phyloP scores from a whole-genome alignment of 2,113 vertebrate species.

The Ictidomys tridecemlineatus region DNA sequence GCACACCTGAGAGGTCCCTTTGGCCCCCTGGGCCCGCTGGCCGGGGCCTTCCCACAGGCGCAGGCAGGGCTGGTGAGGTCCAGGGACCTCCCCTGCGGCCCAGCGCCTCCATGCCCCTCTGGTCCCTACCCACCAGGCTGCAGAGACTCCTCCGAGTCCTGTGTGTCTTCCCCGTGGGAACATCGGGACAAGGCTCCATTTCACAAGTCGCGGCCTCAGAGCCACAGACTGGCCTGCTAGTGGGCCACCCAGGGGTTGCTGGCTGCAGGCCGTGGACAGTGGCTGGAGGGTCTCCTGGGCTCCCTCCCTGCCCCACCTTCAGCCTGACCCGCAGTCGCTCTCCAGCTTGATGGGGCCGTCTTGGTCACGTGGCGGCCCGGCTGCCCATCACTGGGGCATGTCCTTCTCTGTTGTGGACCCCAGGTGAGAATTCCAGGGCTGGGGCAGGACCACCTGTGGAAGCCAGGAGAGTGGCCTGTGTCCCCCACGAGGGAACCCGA shows the following conservation, averaged over 20 bases:
- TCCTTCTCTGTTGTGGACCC: not conserved
- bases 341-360: not conserved
- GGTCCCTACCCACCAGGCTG: not conserved
- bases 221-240: too few relatives aligned
- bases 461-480: not conserved
- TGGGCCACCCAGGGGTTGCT: too few relatives aligned
- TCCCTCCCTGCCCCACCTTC: not conserved
- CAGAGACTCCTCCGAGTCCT: not conserved
- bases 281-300: not conserved
- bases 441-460: not conserved
- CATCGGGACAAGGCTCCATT: too few relatives aligned
- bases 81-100: not conserved
- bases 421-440: not conserved
- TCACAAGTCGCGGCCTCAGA: not conserved
- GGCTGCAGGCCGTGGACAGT: not conserved
- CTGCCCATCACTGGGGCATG: not conserved
- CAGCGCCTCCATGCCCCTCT: too few relatives aligned
- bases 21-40: not conserved
- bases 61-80: not conserved
- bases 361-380: rapidly evolving
- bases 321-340: not conserved
- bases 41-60: too few relatives aligned
- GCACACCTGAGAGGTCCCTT: rapidly evolving
- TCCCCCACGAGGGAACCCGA: not conserved
- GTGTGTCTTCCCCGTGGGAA: not conserved